A percentile compares a stretch with the other conserved stretches of the same genome.
Conservation (phyloP, 2,113 vertebrate genomes). For the Microtus oregoni region DNA sequence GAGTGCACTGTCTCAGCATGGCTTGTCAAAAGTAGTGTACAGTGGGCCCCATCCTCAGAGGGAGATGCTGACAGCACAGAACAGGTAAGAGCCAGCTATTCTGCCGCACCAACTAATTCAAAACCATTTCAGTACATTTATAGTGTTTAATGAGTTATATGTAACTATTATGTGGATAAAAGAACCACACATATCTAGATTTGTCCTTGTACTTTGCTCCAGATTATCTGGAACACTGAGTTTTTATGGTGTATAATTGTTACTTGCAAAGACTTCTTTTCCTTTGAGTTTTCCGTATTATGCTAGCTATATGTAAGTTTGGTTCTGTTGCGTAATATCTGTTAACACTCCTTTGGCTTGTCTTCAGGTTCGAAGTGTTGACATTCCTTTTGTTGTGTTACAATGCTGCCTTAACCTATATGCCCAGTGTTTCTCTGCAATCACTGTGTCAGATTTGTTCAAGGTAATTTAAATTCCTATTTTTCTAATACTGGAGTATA, state of each 20-base stretch:
- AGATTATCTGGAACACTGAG: conserved; percentile 1
- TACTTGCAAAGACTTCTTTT: conserved; percentile 54
- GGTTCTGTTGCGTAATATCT: conserved; percentile 9
- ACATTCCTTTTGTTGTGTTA: conserved; percentile 97
- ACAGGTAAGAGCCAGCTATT: conserved; percentile 88
- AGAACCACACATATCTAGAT: conserved; percentile 25
- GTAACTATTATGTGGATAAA: background rate
- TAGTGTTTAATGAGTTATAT: conserved; percentile 1
- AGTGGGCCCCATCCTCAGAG: conserved; percentile 97
- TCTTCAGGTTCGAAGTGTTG: conserved; percentile 96
- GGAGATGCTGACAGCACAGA: conserved; percentile 97
- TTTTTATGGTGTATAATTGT: conserved; percentile 38
- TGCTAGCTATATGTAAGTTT: conserved; percentile 7
- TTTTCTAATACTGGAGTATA: conserved; percentile 48
- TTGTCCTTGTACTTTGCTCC: conserved; percentile 13
- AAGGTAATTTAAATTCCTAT: conserved; percentile 88
- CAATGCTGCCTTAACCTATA: conserved; percentile 95
- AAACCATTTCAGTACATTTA: conserved; percentile 27
- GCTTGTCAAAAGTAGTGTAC: conserved; percentile 95
- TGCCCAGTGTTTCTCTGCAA: conserved; percentile 94
- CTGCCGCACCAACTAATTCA: background rate
- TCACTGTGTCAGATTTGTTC: conserved; percentile 97
- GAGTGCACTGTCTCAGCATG: conserved; percentile 96
- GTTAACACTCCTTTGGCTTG: conserved; percentile 72
- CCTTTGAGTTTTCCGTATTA: conserved; percentile 51